Evolutionary conservation across 2,113 vertebrate species (phyloP).

Genomic region (Sturnus vulgaris): DNA sequence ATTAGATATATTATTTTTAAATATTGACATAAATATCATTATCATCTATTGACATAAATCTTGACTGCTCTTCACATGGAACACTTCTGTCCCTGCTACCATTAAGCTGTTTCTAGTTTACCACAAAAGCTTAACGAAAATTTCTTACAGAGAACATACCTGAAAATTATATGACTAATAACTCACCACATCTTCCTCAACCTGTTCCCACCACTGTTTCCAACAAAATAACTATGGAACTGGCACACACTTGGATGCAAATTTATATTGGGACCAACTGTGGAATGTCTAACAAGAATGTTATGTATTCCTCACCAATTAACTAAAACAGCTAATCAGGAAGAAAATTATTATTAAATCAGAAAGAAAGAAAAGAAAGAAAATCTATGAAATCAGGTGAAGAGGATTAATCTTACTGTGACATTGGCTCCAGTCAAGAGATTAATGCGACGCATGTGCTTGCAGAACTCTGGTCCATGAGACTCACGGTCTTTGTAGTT

Average conservation of each 20-base stretch:
- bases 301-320: neutral
- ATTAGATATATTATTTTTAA: neutral
- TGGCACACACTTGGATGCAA: neutral
- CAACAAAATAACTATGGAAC: neutral
- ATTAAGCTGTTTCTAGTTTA: neutral
- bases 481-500: slow-evolving; percentile 89
- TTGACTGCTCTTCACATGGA: neutral
- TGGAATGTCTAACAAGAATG: neutral
- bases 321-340: neutral
- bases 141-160: neutral
- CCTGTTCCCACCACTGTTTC: neutral
- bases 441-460: slow-evolving; percentile 95
- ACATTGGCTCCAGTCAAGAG: slow-evolving; percentile 85
- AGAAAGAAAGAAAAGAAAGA: neutral
- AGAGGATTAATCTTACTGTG: slow-evolving; percentile 71
- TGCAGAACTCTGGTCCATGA: slow-evolving; percentile 94
- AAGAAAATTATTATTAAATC: neutral
- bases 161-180: neutral
- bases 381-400: neutral
- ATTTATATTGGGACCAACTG: neutral
- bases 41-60: neutral
- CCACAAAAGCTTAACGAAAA: neutral
- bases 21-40: neutral
- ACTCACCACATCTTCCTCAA: neutral
- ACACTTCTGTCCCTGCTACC: neutral